A percentile compares a stretch with the other conserved stretches of the same genome.
Conservation (phyloP, 2,113 vertebrate species). For the Menura novaehollandiae region DNA sequence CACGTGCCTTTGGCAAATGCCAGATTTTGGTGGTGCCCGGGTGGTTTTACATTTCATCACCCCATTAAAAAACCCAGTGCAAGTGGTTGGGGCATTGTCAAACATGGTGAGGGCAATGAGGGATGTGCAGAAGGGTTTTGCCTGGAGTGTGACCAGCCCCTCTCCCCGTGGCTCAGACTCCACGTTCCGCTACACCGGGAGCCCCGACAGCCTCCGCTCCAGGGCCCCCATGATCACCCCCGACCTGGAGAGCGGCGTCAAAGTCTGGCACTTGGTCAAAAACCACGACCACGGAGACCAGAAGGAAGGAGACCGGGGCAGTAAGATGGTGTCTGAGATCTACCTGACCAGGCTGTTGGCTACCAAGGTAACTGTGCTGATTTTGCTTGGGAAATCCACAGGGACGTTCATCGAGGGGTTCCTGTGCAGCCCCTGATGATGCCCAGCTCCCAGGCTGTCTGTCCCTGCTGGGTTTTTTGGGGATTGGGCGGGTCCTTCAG, state of each 20-base stretch:
- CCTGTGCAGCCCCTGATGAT: not conserved
- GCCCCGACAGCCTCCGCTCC: conserved; percentile 96
- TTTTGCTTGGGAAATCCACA: accelerated
- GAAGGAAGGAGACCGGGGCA: conserved; percentile 95
- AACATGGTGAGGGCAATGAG: accelerated
- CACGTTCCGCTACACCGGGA: conserved; percentile 95
- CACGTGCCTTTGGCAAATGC: accelerated
- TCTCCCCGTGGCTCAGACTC: conserved; percentile 77
- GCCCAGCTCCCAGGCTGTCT: not conserved
- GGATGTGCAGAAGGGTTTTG: not conserved
- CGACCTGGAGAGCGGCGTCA: conserved; percentile 94
- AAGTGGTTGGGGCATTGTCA: accelerated
- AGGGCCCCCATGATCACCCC: conserved; percentile 98
- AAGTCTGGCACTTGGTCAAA: conserved; percentile 98
- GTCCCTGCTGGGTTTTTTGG: not conserved
- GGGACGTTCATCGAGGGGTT: accelerated
- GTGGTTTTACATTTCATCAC: not conserved
- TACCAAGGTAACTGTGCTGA: conserved; percentile 82
- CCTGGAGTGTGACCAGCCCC: not conserved
- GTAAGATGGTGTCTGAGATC: conserved; percentile 99
- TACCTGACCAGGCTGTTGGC: conserved; percentile 95
- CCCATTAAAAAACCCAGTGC: accelerated
- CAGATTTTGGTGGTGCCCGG: accelerated
- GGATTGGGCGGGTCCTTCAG: not conserved
- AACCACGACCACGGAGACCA: conserved; percentile 98